Evolutionary conservation across 2,797 vertebrate species (phyloP), one percentile per base, ranked within the genome.

Genomic region (Scarus forsteni): DNA sequence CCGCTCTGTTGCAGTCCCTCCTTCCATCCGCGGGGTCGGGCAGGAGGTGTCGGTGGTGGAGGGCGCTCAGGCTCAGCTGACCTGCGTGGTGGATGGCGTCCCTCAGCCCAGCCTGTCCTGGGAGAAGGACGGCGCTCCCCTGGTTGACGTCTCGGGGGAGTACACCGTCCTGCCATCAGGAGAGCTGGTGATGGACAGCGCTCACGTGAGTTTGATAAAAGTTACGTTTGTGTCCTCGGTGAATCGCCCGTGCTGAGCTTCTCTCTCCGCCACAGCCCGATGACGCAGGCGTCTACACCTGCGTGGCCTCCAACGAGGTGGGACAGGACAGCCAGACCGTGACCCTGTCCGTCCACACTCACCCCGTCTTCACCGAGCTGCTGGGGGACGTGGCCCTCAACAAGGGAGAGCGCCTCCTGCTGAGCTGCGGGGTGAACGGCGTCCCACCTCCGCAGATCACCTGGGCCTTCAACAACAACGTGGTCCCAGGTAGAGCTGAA

Each of bases 401-500:
- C 87, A 98, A 97, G 89, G 98, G 97, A 72, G 97, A 98, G 51
- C 94, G 90, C 64, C 95, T 99, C 34, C 82, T 89, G 36, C 85
- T 99, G 88, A 84, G 83, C 53, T 99, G 98, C 75, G 95, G 87
- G 56, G 97, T 94, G 74, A 84, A 73, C 12, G 98, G 98, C 27
- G 67, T 94, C 85, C 98, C 98, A 5, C 35, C 90, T 34, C 98
- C 98, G 54, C 95, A 83, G 75, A 95, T 99, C 88, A 95, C 94
- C 0, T 99, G 98, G 98, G 94, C 93, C n/a, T 97, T 99, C 89
- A 98, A 99, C 81, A 97, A 97, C 85, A 98, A 96, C 80, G 94
- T 96, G 18, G 89, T 99, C 61, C 95, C 96, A 92, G 97, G 98
- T 99, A 71, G n/a, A 96, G 66, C 51, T 84, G 71, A 35, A 38